Evolutionary conservation across 2,113 vertebrate genomes (phyloP).

Genomic region (Dipodomys merriami): DNA sequence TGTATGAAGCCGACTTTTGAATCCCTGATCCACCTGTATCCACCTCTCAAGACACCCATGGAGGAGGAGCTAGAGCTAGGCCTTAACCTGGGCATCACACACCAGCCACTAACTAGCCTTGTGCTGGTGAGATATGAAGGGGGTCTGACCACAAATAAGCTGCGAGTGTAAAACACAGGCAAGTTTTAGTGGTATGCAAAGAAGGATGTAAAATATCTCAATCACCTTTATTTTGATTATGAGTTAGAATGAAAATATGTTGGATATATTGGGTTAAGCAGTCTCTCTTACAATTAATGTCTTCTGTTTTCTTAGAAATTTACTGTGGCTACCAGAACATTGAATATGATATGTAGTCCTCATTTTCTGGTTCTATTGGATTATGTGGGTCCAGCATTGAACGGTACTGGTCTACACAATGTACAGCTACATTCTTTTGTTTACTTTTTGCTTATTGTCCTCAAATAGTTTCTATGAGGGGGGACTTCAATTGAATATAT

Average conservation of each 20-base stretch:
- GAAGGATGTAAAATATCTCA: background rate
- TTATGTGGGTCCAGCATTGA: background rate
- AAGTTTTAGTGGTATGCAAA: background rate
- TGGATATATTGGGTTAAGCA: background rate
- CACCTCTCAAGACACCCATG: background rate
- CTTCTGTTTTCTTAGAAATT: background rate
- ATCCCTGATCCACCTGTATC: background rate
- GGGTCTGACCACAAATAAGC: background rate
- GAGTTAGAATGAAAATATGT: background rate
- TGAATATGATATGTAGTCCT: background rate
- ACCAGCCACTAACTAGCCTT: background rate
- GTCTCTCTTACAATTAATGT: background rate
- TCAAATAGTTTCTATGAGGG: too few species aligned
- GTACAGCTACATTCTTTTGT: background rate
- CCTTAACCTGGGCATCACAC: background rate
- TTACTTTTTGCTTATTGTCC: background rate
- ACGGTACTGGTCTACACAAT: background rate
- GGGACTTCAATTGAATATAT: too few species aligned
- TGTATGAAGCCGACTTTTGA: accelerated
- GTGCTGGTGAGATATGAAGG: background rate
- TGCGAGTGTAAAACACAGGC: too few species aligned
- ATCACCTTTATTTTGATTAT: slow-evolving; percentile 13
- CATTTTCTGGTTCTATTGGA: background rate
- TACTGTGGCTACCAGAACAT: background rate
- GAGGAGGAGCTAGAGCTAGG: background rate